phyloP scores from a whole-genome alignment of 2,113 vertebrate species.

The Gadus chalcogrammus region DNA sequence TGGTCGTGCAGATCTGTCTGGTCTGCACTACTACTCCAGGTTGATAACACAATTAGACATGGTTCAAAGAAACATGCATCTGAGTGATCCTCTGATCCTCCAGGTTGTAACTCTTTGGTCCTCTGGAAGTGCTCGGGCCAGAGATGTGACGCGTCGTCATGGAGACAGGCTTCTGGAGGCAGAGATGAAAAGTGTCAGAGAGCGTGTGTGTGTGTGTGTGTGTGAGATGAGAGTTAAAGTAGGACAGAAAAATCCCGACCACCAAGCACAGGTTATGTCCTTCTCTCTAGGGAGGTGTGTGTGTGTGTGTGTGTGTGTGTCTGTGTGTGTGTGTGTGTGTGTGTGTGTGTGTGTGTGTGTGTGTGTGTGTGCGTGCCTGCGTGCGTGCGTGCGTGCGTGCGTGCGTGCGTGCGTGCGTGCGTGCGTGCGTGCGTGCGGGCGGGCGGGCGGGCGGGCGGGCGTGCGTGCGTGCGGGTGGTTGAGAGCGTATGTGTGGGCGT shows the following conservation, averaged over 20 bases:
- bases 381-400: too few species aligned
- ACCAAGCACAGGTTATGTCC: conserved; percentile 2
- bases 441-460: not conserved
- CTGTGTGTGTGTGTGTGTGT: not conserved
- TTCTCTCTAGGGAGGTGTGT: conserved; percentile 37
- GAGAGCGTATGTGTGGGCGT: not conserved
- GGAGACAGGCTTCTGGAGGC: conserved; percentile 41
- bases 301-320: conserved; percentile 4
- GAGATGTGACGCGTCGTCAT: conserved; percentile 31
- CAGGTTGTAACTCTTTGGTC: too few species aligned
- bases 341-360: not conserved
- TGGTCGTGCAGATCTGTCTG: too few species aligned
- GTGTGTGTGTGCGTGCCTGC: too few species aligned
- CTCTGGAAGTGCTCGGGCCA: not conserved
- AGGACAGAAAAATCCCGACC: conserved; percentile 30
- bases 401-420: not conserved
- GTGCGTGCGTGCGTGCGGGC: not conserved
- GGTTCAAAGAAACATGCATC: too few species aligned
- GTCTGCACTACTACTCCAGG: too few species aligned
- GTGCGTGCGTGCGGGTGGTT: not conserved
- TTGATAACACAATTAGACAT: too few species aligned
- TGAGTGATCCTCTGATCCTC: too few species aligned
- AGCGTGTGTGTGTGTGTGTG: conserved; percentile 4
- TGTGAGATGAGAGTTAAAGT: conserved; percentile 51
- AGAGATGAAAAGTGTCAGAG: conserved; percentile 49